Base-by-base conservation (phyloP, 2,113 vertebrate species). In the Xyrauchen texanus region DNA sequence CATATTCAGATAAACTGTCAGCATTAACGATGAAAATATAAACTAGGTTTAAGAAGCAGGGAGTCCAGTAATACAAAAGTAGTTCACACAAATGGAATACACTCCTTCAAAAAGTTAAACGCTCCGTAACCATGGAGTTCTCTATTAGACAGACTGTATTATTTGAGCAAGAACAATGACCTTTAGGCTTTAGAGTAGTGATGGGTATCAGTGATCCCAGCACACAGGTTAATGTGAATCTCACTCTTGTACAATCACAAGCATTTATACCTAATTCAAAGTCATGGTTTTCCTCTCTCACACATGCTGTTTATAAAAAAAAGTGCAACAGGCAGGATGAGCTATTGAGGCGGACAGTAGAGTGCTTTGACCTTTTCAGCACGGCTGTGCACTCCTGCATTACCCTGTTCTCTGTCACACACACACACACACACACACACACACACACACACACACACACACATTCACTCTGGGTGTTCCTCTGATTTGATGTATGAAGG, bases 331-430 rank as follows among this genome's bases (percentile, higher is more conserved):
- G 45, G 66, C 47, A 47, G 78, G 53, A 61, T 69, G 68, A 79
- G 68, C 80, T 81, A 81, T 67, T 63, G 82, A 81, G 82, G 70
- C 65, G 64, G 78, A 83, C 74, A 63, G 53, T 68, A 52, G 77
- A 80, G 72, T 45, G 72, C 61, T 80, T 53, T 76, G 82, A 83
- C 82, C 82, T 83, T 83, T 75, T 76, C 77, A 71, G 72, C 81
- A 64, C 77, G 69, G 71, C 46, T 47, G 81, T 76, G 61, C 60
- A 74, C 81, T 80, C 77, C 79, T 74, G 75, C 82, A 72, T 83
- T 78, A 76, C 65, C 81, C 62, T 34, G 16, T 68, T 67, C 45
- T 47, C 61, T 69, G 61, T 58, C 13, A 62, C 53, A 55, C 70
- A 7, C 65, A 46, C 73, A 70, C 69, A 61, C 70, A 53, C 42